Base-by-base conservation (phyloP, 2,797 vertebrate species). In the Cuculus canorus region DNA sequence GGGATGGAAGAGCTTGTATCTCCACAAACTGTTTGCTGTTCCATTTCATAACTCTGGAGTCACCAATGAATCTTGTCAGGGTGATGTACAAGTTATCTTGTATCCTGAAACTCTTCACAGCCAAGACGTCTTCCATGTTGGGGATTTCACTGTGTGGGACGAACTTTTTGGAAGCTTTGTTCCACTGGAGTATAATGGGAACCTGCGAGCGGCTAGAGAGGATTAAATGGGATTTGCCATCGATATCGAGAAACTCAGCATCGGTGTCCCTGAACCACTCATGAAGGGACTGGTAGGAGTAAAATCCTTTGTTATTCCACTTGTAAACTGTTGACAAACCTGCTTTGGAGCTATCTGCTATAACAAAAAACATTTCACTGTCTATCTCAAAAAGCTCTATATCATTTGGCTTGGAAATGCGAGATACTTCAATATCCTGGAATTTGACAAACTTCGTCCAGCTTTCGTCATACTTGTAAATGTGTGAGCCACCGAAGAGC, bases 191-290 rank as follows among this genome's bases (percentile, higher is more conserved):
- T 96, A 99, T 99, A 57, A 99, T 98, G 21, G 99, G 99, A 75
- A 99, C 98, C 97, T 99, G 99, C 5, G 99, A 99, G 79, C 99
- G 99, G 86, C 99, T 99, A 23, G 99, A 99, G 88, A 99, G 94
- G 80, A 99, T 99, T 80, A 99, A 98, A 92, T 99, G 98, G 2
- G 99, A 98, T 82, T 99, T 99, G 45, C 99, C 99, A 3, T 99
- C 99, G 89, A 99, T 97, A 87, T 99, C 97, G 0, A 99, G 97
- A 92, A 99, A 99, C 97, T 99, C 99, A 0, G 99, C 98, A 28
- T 99, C 99, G 0, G 99, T 99, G 98, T 99, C 99, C 25, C 99
- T 98, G 97, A 99, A 99, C 99, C 99, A 99, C 97, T 99, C 99
- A 0, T 99, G 99, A 86, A 99, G 97, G 7, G 99, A 99, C 96